Evolutionary conservation across 2,113 vertebrate species (phyloP).

Genomic region (Megalops atlanticus): DNA sequence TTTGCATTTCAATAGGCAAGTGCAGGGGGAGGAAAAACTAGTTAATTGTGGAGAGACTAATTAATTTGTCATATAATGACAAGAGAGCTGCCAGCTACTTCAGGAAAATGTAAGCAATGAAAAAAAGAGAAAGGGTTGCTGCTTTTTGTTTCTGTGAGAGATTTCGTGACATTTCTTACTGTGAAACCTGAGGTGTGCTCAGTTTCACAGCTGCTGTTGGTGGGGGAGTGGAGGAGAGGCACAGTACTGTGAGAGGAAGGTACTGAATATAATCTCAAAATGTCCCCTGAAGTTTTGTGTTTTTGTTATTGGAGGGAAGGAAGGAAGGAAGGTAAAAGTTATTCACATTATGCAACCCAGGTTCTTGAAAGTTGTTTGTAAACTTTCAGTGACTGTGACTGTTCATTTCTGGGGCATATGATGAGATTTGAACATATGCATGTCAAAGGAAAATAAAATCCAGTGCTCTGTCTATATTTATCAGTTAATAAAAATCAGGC

Average conservation of each 20-base stretch:
- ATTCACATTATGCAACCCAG: neutral
- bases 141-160: neutral
- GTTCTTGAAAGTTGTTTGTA: neutral
- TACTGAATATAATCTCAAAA: neutral
- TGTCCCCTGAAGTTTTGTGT: neutral
- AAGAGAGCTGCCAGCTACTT: slow-evolving; percentile 10
- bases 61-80: slow-evolving; percentile 40
- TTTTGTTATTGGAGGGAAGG: neutral
- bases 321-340: neutral
- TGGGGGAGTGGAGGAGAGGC: neutral
- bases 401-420: neutral
- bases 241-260: neutral
- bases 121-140: neutral
- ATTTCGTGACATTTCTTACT: too few relatives aligned
- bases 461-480: slow-evolving; percentile 12
- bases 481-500: slow-evolving; percentile 11
- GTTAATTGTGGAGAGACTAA: slow-evolving; percentile 38
- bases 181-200: too few relatives aligned
- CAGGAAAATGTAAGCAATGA: neutral
- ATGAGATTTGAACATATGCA: neutral
- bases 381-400: neutral
- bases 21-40: slow-evolving; percentile 11
- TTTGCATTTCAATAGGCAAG: slow-evolving; percentile 23
- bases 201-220: too few relatives aligned
- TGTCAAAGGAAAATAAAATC: neutral